Evolutionary conservation across 2,888 invertebrate species (phyloP).

Genomic region (Acronicta alni): DNA sequence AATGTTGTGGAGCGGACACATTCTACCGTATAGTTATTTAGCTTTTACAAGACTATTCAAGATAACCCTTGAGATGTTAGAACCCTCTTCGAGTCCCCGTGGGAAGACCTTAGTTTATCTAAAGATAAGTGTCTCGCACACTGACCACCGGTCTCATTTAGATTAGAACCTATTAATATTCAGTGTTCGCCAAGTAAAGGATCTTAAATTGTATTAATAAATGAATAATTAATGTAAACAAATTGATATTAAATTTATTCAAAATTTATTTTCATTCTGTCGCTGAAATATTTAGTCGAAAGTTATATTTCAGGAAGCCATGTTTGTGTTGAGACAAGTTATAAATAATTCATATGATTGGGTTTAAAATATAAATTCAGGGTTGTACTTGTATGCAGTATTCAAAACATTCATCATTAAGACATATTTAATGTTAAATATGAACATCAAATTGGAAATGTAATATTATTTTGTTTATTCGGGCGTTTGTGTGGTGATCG

Average conservation of each 20-base stretch:
- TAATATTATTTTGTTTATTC: constrained; percentile 1
- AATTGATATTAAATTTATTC: constrained; percentile 39
- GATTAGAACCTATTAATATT: constrained; percentile 56
- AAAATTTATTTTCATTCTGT: constrained; percentile 28
- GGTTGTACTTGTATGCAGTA: constrained; percentile 9
- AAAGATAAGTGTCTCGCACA: constrained; percentile 62
- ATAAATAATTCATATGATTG: constrained; percentile 17
- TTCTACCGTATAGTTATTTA: constrained; percentile 61
- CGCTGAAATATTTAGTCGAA: constrained; percentile 23
- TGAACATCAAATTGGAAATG: constrained; percentile 6
- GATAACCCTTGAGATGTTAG: constrained; percentile 69
- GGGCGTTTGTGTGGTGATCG: constrained; percentile 11
- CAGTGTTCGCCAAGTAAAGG: constrained; percentile 30
- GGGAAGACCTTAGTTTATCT: constrained; percentile 66
- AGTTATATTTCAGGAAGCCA: constrained; percentile 15
- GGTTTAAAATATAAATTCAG: constrained; percentile 15
- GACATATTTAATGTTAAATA: constrained; percentile 6
- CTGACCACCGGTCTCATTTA: constrained; percentile 66
- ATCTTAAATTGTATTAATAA: constrained; percentile 44
- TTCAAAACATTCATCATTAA: constrained; percentile 1
- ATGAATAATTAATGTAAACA: constrained; percentile 39
- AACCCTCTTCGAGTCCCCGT: constrained; percentile 61
- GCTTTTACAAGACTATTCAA: constrained; percentile 70
- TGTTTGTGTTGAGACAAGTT: constrained; percentile 11
- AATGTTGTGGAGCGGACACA: constrained; percentile 56